Base-by-base conservation (phyloP, 1,140 invertebrate genomes). In the Hestina assimilis region DNA sequence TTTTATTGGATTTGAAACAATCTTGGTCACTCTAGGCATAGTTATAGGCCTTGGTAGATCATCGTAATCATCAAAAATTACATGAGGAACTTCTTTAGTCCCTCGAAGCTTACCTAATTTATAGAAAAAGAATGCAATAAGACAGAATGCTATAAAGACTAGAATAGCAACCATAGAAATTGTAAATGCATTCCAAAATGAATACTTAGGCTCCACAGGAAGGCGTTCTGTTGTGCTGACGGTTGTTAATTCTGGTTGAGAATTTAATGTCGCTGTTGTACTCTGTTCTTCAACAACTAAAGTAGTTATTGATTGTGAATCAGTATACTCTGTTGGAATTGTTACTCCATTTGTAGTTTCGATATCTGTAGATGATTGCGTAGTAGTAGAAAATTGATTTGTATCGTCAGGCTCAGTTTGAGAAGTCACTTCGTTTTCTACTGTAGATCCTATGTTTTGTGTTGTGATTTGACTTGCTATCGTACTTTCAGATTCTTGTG, bases 161-260 rank as follows among this genome's bases (percentile, higher is more conserved):
- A 55, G 33, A 26, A 40, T 11, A 19, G 29, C 24, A 12, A 47
- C 53, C 53, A 55, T 55, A 20, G 20, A 12, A 7, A 55, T 55
- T 19, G 53, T 55, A 23, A 45, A 40, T 20, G 43, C 12, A 20
- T 55, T 55, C 53, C 53, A 55, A 23, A 55, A 55, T n/a, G 40
- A 46, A 33, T 40, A 28, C 3, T 47, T 8, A 9, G 12, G 4
- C 9, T 26, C 14, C 2, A 23, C 15, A n/a, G 38, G n/a, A 20
- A 40, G 50, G 1, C 0, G 20, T 26, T 29, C 17, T 43, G 50
- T 53, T 0, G 28, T 35, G n/a, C n/a, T n/a, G n/a, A n/a, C n/a
- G n/a, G n/a, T n/a, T n/a, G n/a, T n/a, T n/a, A n/a, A n/a, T n/a
- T n/a, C n/a, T n/a, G n/a, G n/a, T n/a, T n/a, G n/a, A n/a, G n/a